Percentiles rank a stretch among this genome's conserved stretches.
These are phyloP conservation scores for Autographa gamma DNA, from an alignment of 2,888 invertebrate species.

Conservation along the genomic window DNA sequence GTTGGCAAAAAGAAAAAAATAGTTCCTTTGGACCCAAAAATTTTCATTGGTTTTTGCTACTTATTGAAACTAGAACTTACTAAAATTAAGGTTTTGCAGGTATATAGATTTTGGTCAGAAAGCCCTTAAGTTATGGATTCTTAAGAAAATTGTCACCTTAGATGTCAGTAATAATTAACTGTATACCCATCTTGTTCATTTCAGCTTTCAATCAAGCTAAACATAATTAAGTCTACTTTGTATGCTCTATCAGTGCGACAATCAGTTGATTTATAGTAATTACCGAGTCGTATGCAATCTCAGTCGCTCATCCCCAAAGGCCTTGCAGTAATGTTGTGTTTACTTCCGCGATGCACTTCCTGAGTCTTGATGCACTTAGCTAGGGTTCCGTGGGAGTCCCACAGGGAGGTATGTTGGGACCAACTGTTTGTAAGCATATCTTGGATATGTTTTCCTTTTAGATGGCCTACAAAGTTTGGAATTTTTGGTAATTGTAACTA, in stretches of 20 bases:
- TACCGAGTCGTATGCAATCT: constrained; percentile 39
- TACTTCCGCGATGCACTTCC: constrained; percentile 68
- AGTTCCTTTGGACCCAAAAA: no score
- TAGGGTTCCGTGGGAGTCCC: background rate
- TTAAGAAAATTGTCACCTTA: no score
- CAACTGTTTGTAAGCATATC: background rate
- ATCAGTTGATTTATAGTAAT: constrained; percentile 44
- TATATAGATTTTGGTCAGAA: no score
- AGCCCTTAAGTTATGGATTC: no score
- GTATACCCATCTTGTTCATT: background rate
- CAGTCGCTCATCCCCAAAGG: constrained; percentile 45
- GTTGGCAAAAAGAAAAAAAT: no score
- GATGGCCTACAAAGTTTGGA: no score
- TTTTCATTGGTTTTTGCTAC: no score
- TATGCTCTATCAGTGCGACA: background rate
- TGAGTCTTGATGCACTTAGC: constrained; percentile 44
- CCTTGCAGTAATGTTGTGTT: constrained; percentile 54
- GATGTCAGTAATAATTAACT: no score
- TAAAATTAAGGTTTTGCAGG: no score
- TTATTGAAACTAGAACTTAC: no score
- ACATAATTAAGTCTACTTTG: background rate
- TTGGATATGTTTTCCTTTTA: no score
- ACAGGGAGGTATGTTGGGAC: background rate
- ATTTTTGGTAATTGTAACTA: no score
- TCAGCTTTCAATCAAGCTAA: background rate